Evolutionary conservation across 2,888 invertebrate genomes (phyloP).

Genomic region (Axea sp.): DNA sequence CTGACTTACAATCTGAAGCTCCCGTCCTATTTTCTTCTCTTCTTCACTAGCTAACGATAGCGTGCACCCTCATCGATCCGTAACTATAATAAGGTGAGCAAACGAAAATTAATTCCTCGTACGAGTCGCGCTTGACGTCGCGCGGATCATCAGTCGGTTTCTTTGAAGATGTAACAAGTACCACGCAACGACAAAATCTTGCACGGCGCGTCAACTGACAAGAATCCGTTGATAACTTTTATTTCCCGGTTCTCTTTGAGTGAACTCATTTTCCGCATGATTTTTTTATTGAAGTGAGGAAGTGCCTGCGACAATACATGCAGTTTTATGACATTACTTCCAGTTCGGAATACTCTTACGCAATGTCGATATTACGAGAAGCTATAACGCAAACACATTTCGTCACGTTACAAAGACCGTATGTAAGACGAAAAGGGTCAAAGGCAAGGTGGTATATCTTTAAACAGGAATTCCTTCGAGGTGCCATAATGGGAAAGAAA

Average conservation of each 20-base stretch:
- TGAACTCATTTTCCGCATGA: slow-evolving; percentile 36
- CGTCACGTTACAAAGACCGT: too few species aligned
- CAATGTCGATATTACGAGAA: slow-evolving; percentile 1
- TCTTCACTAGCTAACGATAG: slow-evolving; percentile 57
- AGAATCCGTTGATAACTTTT: slow-evolving; percentile 27
- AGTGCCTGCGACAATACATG: neutral
- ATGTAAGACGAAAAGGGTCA: too few species aligned
- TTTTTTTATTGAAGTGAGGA: slow-evolving; percentile 10
- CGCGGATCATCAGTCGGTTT: slow-evolving; percentile 36
- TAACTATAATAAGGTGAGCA: slow-evolving; percentile 69
- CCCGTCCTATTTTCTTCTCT: slow-evolving; percentile 28
- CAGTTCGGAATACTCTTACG: slow-evolving; percentile 4
- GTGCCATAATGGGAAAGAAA: too few species aligned
- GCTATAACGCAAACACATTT: too few species aligned
- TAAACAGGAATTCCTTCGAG: too few species aligned
- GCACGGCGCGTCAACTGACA: neutral
- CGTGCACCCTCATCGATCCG: slow-evolving; percentile 66
- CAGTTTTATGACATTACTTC: slow-evolving; percentile 19
- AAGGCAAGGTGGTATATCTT: too few species aligned
- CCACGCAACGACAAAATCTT: neutral
- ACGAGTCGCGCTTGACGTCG: slow-evolving; percentile 31
- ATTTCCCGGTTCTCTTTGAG: slow-evolving; percentile 11
- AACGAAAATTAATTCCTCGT: slow-evolving; percentile 67
- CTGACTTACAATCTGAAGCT: slow-evolving; percentile 34
- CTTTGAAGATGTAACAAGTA: slow-evolving; percentile 41